Conservation (phyloP, 2,888 invertebrate species). For the Seira musarum region DNA sequence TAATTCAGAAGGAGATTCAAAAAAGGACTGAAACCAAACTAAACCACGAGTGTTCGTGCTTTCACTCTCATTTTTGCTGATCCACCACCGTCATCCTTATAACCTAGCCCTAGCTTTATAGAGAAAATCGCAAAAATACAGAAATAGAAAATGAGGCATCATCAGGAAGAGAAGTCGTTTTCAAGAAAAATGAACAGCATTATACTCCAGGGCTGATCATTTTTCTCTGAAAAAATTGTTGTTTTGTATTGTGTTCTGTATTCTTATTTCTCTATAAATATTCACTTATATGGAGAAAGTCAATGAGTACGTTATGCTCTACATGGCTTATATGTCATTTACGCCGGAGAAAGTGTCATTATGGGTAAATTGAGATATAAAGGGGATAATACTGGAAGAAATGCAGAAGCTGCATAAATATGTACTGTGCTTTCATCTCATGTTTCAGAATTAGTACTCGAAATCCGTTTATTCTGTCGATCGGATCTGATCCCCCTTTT, state of each 20-base stretch:
- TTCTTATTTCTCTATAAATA: not conserved
- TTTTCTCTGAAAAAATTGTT: conserved; percentile 26
- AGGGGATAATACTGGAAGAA: not conserved
- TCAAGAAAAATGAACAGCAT: conserved; percentile 45
- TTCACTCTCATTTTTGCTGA: conserved; percentile 48
- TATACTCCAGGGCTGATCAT: conserved; percentile 47
- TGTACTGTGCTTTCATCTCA: not conserved
- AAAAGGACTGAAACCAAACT: too few species aligned
- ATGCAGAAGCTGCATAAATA: not conserved
- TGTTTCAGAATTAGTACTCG: not conserved
- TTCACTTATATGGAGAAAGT: too few species aligned
- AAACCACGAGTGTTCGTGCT: too few species aligned
- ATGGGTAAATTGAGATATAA: not conserved
- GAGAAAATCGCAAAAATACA: conserved; percentile 31
- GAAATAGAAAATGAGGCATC: conserved; percentile 46
- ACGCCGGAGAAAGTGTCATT: not conserved
- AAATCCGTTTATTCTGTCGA: conserved; percentile 16
- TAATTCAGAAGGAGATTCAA: not conserved
- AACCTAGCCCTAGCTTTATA: not conserved
- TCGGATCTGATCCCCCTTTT: conserved; percentile 35
- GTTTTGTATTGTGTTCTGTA: too few species aligned
- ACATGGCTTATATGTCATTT: too few species aligned
- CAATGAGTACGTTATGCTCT: too few species aligned
- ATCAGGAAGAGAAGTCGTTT: conserved; percentile 54
- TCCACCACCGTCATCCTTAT: too few species aligned